Base-by-base conservation (phyloP, 1,140 invertebrate genomes). In the Drosophila ogumai region DNA sequence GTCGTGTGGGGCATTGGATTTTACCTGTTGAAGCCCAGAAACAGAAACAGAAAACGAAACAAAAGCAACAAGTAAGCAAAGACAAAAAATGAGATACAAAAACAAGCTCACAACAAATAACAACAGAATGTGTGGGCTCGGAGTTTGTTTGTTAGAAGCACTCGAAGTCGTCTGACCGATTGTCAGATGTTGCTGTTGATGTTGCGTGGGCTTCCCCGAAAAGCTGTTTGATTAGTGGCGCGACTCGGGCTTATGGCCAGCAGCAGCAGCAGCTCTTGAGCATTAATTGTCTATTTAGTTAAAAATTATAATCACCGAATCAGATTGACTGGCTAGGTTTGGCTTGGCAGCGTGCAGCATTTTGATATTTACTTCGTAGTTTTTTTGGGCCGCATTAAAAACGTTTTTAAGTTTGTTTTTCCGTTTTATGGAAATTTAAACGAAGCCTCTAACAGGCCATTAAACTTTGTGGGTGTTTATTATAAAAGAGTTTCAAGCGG, bases 151-250 rank as follows among this genome's bases (percentile, higher is more conserved):
- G 72, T 82, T 88, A 87, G 84, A 87, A 87, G 80, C 84, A 88
- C 84, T 87, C 82, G 72, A 79, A 72, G 65, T 50, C 65, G 82
- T 87, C 82, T 87, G 71, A 74, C 79, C 59, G 54, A 50, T 68
- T 82, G 75, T 75, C 75, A 75, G 52, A 58, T 66, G 55, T 75
- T 81, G 71, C 38, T 72, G 68, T 65, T 69, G 58, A 56, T 34
- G 38, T 13, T 79, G 84, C 84, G 84, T 88, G 84, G 84, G 84
- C 13, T 63, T 68, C 66, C 19, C 44, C 69, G 65, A 77, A 80
- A 90, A 90, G 84, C 65, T 66, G 84, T 90, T 88, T 90, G 85
- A 88, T 88, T 87, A 75, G 46, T 73, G 75, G 43, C 61, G 34
- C 19, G 49, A 41, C 75, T 57, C 44, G 44, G 32, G 40, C 50